phyloP scores from a whole-genome alignment of 2,888 invertebrate species.

The Chloromyia formosa region DNA sequence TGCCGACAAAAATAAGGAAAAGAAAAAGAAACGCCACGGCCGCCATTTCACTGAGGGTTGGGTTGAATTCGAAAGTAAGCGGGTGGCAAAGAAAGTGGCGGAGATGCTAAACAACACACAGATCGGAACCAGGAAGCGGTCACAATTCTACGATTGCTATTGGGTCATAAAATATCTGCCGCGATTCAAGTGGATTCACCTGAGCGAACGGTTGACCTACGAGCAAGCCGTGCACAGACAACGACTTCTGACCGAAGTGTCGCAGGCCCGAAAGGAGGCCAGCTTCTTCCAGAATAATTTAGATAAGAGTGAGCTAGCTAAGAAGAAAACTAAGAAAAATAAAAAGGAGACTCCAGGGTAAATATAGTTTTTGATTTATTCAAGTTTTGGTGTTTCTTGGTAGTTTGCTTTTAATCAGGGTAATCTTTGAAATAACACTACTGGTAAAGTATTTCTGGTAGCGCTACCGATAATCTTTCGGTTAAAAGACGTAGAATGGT shows the following conservation, averaged over 20 bases:
- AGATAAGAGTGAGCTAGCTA: slow-evolving; percentile 78
- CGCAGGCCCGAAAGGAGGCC: slow-evolving; percentile 90
- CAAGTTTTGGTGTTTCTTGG: not conserved
- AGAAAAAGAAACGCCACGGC: slow-evolving; percentile 63
- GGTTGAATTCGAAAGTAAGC: slow-evolving; percentile 92
- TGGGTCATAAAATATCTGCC: slow-evolving; percentile 98
- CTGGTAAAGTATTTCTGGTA: too few relatives aligned
- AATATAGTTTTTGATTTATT: not conserved
- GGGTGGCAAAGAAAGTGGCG: slow-evolving; percentile 88
- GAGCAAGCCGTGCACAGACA: slow-evolving; percentile 91
- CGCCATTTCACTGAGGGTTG: slow-evolving; percentile 90
- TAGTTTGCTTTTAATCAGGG: too few relatives aligned
- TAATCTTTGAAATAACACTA: too few relatives aligned
- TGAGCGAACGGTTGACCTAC: slow-evolving; percentile 92
- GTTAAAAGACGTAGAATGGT: too few relatives aligned
- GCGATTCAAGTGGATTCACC: slow-evolving; percentile 94
- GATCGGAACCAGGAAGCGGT: slow-evolving; percentile 85
- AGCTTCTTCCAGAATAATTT: slow-evolving; percentile 86
- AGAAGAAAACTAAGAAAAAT: slow-evolving; percentile 58
- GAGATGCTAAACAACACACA: slow-evolving; percentile 83
- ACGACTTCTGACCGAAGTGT: slow-evolving; percentile 84
- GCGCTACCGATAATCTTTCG: too few relatives aligned
- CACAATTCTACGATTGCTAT: slow-evolving; percentile 86
- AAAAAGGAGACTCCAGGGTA: not conserved
- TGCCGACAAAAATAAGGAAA: slow-evolving; percentile 53